phyloP scores from a whole-genome alignment of 2,797 vertebrate genomes.

The Cyclura pinguis region DNA sequence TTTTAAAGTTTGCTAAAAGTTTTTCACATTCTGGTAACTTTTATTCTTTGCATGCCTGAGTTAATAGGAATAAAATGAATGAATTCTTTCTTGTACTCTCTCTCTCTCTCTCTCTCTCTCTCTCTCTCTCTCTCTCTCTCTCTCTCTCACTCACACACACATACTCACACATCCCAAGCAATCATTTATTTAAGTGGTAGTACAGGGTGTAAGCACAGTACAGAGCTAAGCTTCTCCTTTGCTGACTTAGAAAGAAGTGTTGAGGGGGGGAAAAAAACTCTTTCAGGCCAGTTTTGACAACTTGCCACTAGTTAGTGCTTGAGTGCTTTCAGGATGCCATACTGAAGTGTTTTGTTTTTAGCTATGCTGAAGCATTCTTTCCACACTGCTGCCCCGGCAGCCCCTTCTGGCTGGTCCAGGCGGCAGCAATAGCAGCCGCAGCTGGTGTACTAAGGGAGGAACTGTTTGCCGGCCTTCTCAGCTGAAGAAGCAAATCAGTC shows the following conservation, averaged over 20 bases:
- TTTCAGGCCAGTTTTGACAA: constrained; percentile 55
- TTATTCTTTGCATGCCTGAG: not conserved
- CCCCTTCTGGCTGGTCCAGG: constrained; percentile 78
- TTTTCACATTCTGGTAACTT: not conserved
- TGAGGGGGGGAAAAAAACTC: constrained; percentile 3
- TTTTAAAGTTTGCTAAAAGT: constrained; percentile 12
- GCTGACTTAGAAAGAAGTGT: not conserved
- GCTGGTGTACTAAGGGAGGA: constrained; percentile 46
- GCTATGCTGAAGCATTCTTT: constrained; percentile 75
- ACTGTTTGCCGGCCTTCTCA: constrained; percentile 58
- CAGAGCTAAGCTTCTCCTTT: not conserved
- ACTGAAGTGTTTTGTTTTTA: constrained; percentile 74
- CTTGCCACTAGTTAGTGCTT: constrained; percentile 61
- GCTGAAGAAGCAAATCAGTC: constrained; percentile 44
- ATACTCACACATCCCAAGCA: not conserved
- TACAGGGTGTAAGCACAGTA: not conserved
- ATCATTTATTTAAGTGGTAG: not conserved
- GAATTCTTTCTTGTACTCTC: not conserved
- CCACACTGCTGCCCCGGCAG: constrained; percentile 77
- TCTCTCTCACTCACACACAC: not conserved
- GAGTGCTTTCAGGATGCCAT: constrained; percentile 66
- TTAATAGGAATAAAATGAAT: not conserved
- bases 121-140: no score
- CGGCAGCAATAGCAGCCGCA: constrained; percentile 63
- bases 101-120: not conserved